Evolutionary conservation across 2,797 vertebrate genomes (phyloP), one percentile per base, ranked within the genome.

Genomic region (Anabacerthia variegaticeps): DNA sequence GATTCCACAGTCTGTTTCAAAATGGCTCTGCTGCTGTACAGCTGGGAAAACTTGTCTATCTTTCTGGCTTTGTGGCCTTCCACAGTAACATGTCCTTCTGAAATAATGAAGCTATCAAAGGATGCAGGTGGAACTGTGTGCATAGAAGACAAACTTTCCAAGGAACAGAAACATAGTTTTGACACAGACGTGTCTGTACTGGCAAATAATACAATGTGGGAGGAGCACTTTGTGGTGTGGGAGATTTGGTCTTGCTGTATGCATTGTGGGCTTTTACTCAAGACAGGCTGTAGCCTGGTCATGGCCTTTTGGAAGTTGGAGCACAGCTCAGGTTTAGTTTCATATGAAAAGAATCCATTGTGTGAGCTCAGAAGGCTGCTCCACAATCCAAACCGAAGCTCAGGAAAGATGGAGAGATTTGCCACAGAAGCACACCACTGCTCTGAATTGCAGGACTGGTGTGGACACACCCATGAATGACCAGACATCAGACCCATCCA

Each of bases 401-500:
- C 28, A 18, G 51, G 32, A 67, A 94, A 93, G 79, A 75, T 5
- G 41, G 62, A 75, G 89, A 82, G 77, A 85, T 93, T 62, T 72
- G 44, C 62, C 59, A 39, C 82, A 49, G 63, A 65, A 91, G 32
- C 54, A 72, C 54, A 20, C 14, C 52, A n/a, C 54, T 55, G 54
- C 34, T 95, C 46, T 75, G 88, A 84, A 56, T 58, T 9, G 5
- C 67, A 37, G 76, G 58, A 37, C 66, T 88, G 55, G 27, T 44
- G 88, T 32, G 73, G 79, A 79, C 93, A 95, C 93, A 94, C 92
- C 93, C 85, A 9, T 1, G 7, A 43, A 44, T 76, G 85, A 93
- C 73, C 92, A 95, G 93, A 93, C 92, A 93, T 81, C 88, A 90
- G 77, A 95, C 69, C 51, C 39, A 90, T 95, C 88, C 85, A 76